Evolutionary conservation across 1,140 invertebrate genomes (phyloP).

Genomic region (Rhopalosiphum padi): DNA sequence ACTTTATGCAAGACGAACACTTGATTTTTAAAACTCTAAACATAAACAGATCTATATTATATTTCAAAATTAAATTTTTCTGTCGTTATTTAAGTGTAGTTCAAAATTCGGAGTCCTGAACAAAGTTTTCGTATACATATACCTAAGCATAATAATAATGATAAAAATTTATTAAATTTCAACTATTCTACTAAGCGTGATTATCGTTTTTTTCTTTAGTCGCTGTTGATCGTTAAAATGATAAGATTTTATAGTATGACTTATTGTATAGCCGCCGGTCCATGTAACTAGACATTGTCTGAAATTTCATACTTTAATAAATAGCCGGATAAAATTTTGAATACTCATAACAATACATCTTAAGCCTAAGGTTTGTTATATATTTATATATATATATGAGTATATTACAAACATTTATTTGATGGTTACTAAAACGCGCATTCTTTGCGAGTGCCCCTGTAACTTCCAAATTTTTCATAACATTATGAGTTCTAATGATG

Average conservation of each 20-base stretch:
- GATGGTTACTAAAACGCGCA: not conserved
- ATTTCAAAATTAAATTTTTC: not conserved
- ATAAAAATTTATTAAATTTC: not conserved
- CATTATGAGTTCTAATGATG: not conserved
- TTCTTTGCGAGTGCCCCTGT: not conserved
- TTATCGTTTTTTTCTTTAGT: not conserved
- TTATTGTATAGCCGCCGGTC: not conserved
- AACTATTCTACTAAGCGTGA: not conserved
- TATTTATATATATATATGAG: too few relatives aligned
- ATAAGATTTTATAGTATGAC: not conserved
- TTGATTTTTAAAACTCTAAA: not conserved
- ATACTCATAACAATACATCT: not conserved
- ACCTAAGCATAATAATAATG: too few relatives aligned
- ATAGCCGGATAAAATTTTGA: not conserved
- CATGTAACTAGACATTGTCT: not conserved
- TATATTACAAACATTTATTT: not conserved
- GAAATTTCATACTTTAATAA: not conserved
- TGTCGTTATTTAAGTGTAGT: not conserved
- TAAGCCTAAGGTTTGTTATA: not conserved
- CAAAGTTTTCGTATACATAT: too few relatives aligned
- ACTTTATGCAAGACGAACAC: not conserved
- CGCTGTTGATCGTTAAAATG: not conserved
- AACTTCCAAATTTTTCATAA: not conserved
- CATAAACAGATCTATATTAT: not conserved
- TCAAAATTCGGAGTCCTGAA: not conserved